Evolutionary conservation across 2,797 vertebrate genomes (phyloP), one percentile per base, ranked within the genome.

Genomic region (Antennarius maculatus): DNA sequence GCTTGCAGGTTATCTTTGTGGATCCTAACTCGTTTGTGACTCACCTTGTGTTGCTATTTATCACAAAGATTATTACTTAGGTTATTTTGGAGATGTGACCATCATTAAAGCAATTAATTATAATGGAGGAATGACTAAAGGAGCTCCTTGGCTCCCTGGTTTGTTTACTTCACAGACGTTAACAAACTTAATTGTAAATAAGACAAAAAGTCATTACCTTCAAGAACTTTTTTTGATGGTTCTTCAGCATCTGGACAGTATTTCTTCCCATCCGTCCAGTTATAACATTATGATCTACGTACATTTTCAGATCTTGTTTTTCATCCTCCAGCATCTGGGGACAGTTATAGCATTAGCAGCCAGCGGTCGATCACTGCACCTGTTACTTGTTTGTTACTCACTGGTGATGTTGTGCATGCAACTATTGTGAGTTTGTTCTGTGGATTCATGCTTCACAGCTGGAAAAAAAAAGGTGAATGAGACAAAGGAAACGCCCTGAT

Each of bases 1-100:
- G 76, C 79, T 28, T 34, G 42, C 34, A 42, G 41, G 64, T 67
- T 74, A 71, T 74, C 75, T 83, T 83, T 66, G 70, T 62, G 15
- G 49, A 77, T 69, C 56, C 70, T 73, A 39, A 10, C 37, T 39
- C 7, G 8, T 34, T 34, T 34, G 5, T 34, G 4, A 34, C 2
- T 5, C 31, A 34, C 63, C 60, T 71, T 74, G 63, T 76, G 66
- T 69, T 42, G 28, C 57, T 49, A n/a, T 69, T 62, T 54, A 57
- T 67, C 76, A 66, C 82, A 56, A 76, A 67, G 71, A 11, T 6
- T 39, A 8, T 9, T 39, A 39, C 37, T 39, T 8, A 10, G 37
- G 3, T 39, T 10, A 39, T 39, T 39, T 39, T 39, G 7, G 37
- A 39, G 7, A 2, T 37, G 1, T 15, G 69, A 52, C 28, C 74